Base-by-base conservation (phyloP, 2,113 vertebrate species). In the Gila orcuttii region DNA sequence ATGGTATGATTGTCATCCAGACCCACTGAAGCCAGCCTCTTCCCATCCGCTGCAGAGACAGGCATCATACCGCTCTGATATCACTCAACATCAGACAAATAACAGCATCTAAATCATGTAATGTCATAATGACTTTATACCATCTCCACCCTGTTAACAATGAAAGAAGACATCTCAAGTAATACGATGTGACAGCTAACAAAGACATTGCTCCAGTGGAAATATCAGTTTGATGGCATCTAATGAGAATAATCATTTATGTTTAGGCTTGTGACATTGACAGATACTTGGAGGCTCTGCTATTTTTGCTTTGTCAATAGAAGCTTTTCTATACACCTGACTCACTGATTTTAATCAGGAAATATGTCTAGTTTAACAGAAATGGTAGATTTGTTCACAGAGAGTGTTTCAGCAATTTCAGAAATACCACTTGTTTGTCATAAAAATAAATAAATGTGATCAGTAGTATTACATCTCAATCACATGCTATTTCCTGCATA, bases 1-100 rank as follows among this genome's bases (percentile, higher is more conserved):
- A 99, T 84, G 77, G 96, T 97, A 90, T 99, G 98, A 93, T 94
- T 96, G 85, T 99, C 97, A 89, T 99, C 98, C 90, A 99, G 96
- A 76, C 98, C 98, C 89, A 97, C 97, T 4, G 98, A 98, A 80
- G 96, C 96, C 91, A 99, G 92, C 2, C 98, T 96, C 90, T 98
- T 99, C 76, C 98, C 98, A 89, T 99, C 98, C 86, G 96, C 98
- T 99, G 91, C 36, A 91, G 90, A 90, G 66, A 79, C 50, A 88
- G 84, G 86, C 66, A 60, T 39, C 84, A 45, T 7, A 13, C n/a
- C 2, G 31, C 77, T 55, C 25, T 25, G 74, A 28, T 62, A 91
- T n/a, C 88, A 84, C 69, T n/a, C 74, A 86, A n/a, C 23, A 79
- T 78, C 60, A 88, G 55, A 66, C 9, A 83, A 59, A 62, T 71